Evolutionary conservation across 2,797 vertebrate genomes (phyloP), one percentile per base, ranked within the genome.

Genomic region (Gephyroberyx darwinii): DNA sequence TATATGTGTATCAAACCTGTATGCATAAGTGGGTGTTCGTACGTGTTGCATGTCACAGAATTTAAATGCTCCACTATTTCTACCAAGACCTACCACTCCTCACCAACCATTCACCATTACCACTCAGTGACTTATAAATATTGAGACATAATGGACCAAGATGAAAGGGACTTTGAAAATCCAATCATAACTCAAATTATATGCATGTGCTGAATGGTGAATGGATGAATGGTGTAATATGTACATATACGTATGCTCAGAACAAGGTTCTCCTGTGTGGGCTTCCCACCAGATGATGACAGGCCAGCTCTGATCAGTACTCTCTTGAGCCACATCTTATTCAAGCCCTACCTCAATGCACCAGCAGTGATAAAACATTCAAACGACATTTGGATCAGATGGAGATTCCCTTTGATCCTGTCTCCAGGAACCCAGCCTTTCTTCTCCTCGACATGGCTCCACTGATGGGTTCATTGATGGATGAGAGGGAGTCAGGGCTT

Each of bases 401-500:
- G 50, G 64, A 71, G 59, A 83, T 84, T 89, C 74, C 62, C 65
- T 90, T 88, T 91, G 80, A 91, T 91, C 75, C 61, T 3, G 16
- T 65, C 64, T 73, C 19, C 62, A 52, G 31, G 51, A 78, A 57
- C n/a, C 1, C 4, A 68, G 48, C 57, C 64, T 71, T 56, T 77
- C 55, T 69, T 71, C 62, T n/a, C 56, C 43, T 83, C 50, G 52
- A 76, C 33, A 73, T 26, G 73, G 65, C 74, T 73, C 75, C 55
- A 59, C 33, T 77, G 55, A 84, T 71, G 30, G 70, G 70, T 84
- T 87, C 74, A 83, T 84, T 26, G 62, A 71, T 69, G 69, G 68
- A 74, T 83, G 62, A 85, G 76, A 88, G 76, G 55, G 58, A 80
- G 68, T 71, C 47, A 4, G 47, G 67, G 26, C n/a, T 74, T 66